phyloP scores from a whole-genome alignment of 1,140 invertebrate genomes.

The Dendroctonus valens region DNA sequence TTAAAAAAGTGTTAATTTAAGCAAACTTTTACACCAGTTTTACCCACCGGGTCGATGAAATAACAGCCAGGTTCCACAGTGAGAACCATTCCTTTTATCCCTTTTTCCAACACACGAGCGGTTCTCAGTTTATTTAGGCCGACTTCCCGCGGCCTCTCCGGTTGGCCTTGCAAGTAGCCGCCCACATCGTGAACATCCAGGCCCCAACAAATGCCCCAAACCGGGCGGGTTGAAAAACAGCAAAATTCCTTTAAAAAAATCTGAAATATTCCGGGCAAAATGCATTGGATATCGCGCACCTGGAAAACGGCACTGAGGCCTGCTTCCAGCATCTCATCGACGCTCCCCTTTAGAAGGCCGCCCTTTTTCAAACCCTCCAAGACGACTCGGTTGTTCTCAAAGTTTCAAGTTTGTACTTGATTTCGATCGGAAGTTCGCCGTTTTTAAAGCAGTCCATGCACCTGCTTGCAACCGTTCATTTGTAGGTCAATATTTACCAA shows the following conservation, averaged over 20 bases:
- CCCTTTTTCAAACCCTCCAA: slow-evolving; percentile 72
- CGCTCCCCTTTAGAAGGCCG: slow-evolving; percentile 77
- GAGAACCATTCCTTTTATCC: slow-evolving; percentile 94
- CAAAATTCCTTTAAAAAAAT: neutral
- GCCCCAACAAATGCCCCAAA: slow-evolving; percentile 32
- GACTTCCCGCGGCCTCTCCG: slow-evolving; percentile 64
- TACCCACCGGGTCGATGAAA: slow-evolving; percentile 78
- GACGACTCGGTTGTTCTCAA: slow-evolving; percentile 73
- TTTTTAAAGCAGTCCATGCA: too few relatives aligned
- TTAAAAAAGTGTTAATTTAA: slow-evolving; percentile 33
- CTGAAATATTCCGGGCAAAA: neutral
- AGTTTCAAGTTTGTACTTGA: too few relatives aligned
- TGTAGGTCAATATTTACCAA: too few relatives aligned
- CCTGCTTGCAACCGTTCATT: too few relatives aligned
- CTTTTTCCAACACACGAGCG: slow-evolving; percentile 70
- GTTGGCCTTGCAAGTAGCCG: slow-evolving; percentile 73
- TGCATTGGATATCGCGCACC: slow-evolving; percentile 30
- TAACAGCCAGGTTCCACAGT: slow-evolving; percentile 98
- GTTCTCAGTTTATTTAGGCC: slow-evolving; percentile 74
- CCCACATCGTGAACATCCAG: slow-evolving; percentile 96
- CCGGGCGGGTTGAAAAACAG: slow-evolving; percentile 25
- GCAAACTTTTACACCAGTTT: neutral
- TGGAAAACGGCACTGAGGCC: slow-evolving; percentile 87
- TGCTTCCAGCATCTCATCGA: slow-evolving; percentile 83
- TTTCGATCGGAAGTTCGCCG: too few relatives aligned